Base-by-base conservation (phyloP, 1,140 invertebrate genomes). In the Neodiprion lecontei region DNA sequence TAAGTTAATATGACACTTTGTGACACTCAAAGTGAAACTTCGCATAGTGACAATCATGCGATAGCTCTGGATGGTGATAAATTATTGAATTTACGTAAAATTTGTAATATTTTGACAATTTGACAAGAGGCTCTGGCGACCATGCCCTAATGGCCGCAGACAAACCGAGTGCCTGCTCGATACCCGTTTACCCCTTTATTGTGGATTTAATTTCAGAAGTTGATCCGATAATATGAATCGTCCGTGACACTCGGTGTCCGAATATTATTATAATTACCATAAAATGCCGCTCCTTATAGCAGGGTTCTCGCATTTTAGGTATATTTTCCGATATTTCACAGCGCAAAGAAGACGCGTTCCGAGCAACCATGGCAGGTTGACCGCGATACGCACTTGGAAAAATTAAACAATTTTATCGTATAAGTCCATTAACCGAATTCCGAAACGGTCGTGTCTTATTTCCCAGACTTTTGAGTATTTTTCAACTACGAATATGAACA, bases 331-430 rank as follows among this genome's bases (percentile, higher is more conserved):
- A 82, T 80, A 81, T 85, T 81, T 79, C 76, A 70, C 77, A 73
- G 74, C 75, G 78, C 78, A 79, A 71, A 77, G 78, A 82, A 79
- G 83, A 85, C 84, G 83, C 83, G 83, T 78, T 85, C 79, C 76
- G 79, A 83, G 79, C 83, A 84, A 85, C 82, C 84, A 85, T 85
- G 84, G 84, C 83, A 84, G 83, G 79, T 74, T 75, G 77, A 81
- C 77, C 79, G 67, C 68, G 76, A 74, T 75, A 76, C 75, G 75
- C 76, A 81, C 78, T 75, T 76, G 69, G 73, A 75, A 69, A 69
- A 69, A 69, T 21, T 23, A 12, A 11, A 69, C 67, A 69, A 47
- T 69, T 69, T 47, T 47, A 69, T 69, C 23, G 77, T 75, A 78
- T 79, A 69, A 65, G 67, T 48, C 71, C 21, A 61, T 50, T 23